Base-by-base conservation (phyloP, 2,113 vertebrate genomes). In the Lates calcarifer region DNA sequence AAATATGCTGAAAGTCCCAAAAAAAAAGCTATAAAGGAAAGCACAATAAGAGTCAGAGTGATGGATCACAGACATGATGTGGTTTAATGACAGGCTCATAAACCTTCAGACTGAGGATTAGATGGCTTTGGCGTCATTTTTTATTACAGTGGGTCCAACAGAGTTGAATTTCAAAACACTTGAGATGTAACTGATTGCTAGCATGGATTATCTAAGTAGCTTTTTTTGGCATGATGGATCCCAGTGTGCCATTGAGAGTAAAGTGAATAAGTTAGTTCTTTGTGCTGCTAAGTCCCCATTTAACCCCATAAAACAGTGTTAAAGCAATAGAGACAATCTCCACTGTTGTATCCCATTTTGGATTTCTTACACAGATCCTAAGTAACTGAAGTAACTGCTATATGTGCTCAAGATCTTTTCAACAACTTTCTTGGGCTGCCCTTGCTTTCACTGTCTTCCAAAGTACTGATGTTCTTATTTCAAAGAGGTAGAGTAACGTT, bases 361-460 rank as follows among this genome's bases (percentile, higher is more conserved):
- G 28, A 62, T 66, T 79, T 76, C 7, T 57, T 55, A 53, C 20
- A 33, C 24, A n/a, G 31, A 61, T 55, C 33, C 55, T 28, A 22
- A 68, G 6, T 31, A 37, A 62, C 28, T 61, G 10, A 22, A 68
- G 6, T 31, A 37, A 62, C 28, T 61, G 10, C 26, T 43, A 24
- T 39, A 17, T 31, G 24, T 43, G 9, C 9, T 37, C 14, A 13
- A 28, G 4, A 53, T 64, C 35, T 41, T 22, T 65, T 56, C 24
- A 73, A 37, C 31, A 37, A 14, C 8, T 43, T 82, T 39, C 26
- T 17, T 13, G 13, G 6, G 57, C 39, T 79, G 20, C 31, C 51
- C 14, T 85, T 8, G 6, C 58, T 83, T 80, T 68, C 65, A 66
- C 67, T 65, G 37, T 62, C 45, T 83, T 77, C 73, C 57, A 81